A percentile compares a stretch with the other conserved stretches of the same genome.
Conservation (phyloP, 2,888 invertebrate genomes). For the Nymphalis urticae region DNA sequence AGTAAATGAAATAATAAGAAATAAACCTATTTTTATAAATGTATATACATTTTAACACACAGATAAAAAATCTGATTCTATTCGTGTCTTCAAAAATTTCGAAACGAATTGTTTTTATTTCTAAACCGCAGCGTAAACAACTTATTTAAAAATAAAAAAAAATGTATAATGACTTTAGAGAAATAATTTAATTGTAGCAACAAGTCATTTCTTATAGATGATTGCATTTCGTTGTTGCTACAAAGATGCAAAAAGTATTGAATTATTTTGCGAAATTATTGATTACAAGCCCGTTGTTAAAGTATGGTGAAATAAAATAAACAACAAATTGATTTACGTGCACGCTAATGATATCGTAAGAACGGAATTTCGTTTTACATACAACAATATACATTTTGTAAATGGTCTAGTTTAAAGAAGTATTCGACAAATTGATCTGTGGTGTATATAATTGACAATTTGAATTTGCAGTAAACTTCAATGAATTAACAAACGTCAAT, state of each 20-base stretch:
- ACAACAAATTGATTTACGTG: slow-evolving; percentile 25
- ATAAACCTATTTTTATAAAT: no score
- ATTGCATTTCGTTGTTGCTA: slow-evolving; percentile 22
- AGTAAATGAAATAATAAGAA: no score
- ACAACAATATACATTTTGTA: neutral
- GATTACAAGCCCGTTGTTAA: slow-evolving; percentile 23
- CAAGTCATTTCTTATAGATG: slow-evolving; percentile 22
- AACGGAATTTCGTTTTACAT: neutral
- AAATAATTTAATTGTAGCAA: slow-evolving; percentile 19
- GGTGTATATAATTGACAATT: no score
- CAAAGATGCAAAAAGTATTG: slow-evolving; percentile 31
- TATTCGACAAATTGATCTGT: neutral
- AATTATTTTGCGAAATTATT: slow-evolving; percentile 30
- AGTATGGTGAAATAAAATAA: slow-evolving; percentile 24
- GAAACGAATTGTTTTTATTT: neutral
- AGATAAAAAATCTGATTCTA: neutral
- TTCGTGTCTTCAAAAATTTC: neutral
- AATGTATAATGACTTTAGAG: slow-evolving; percentile 16
- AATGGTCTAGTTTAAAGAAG: neutral
- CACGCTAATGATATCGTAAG: neutral
- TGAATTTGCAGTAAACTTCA: no score
- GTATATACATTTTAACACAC: no score
- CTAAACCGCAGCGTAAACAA: neutral
- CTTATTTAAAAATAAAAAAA: neutral
- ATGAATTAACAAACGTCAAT: no score